Percentiles rank a stretch among this genome's conserved stretches.
Conservation (phyloP, 2,797 vertebrate species). For the Graptemys geographica region DNA sequence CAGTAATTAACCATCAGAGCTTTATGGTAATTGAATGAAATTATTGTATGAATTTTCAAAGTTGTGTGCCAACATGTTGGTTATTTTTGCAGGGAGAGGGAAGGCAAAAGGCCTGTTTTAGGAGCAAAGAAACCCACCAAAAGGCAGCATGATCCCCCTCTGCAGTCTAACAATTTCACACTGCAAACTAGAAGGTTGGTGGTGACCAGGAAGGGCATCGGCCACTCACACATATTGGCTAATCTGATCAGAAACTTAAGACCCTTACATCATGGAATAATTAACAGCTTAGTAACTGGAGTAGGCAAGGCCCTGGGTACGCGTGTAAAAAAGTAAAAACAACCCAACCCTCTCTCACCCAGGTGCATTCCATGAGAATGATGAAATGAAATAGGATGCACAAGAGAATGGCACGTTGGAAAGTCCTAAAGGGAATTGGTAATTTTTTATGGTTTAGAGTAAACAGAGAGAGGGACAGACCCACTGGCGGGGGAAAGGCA, state of each 20-base stretch:
- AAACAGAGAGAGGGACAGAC: not conserved
- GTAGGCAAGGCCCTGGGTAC: not conserved
- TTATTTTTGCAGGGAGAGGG: accelerated
- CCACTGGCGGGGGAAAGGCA: not conserved
- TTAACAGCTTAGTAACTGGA: not conserved
- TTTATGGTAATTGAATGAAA: accelerated
- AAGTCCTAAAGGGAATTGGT: not conserved
- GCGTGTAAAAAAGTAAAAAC: not conserved
- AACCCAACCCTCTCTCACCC: accelerated
- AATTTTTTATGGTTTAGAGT: not conserved
- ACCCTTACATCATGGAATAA: not conserved
- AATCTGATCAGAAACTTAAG: not conserved
- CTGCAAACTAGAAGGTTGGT: not conserved
- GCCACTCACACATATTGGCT: not conserved
- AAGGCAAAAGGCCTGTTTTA: not conserved
- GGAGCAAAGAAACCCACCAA: not conserved
- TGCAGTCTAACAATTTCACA: not conserved
- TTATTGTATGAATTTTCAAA: accelerated
- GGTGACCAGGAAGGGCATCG: accelerated
- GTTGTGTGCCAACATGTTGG: not conserved
- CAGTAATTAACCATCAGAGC: not conserved
- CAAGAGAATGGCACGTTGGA: accelerated
- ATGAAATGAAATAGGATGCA: not conserved
- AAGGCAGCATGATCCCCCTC: accelerated
- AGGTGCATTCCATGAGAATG: not conserved